Percentiles rank a stretch among this genome's conserved stretches.
phyloP scores from a whole-genome alignment of 2,888 invertebrate species.

The Digitonthophagus gazella region DNA sequence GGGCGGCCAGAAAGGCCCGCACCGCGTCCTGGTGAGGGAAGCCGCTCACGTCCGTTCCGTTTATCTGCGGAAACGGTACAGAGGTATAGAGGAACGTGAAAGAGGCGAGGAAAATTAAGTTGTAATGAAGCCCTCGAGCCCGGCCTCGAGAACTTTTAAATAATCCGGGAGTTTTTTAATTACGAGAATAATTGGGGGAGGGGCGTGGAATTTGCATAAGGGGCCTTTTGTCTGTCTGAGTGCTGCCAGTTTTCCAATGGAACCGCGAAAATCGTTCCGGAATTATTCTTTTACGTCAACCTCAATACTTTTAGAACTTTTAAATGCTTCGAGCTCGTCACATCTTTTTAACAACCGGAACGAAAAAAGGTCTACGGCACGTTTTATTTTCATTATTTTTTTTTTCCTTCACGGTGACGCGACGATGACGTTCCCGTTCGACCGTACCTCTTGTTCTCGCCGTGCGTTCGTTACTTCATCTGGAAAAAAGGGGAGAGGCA shows the following conservation, averaged over 20 bases:
- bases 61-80: conserved; percentile 50
- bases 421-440: not conserved
- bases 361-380: not conserved
- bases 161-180: conserved; percentile 11
- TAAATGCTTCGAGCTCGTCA: not conserved
- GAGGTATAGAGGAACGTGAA: not conserved
- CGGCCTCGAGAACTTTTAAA: conserved; percentile 1
- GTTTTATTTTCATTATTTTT: not conserved
- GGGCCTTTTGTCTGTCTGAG: not conserved
- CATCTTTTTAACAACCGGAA: not conserved
- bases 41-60: conserved; percentile 61
- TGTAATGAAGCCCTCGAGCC: not conserved
- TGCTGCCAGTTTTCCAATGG: not conserved
- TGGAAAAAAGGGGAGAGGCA: not conserved
- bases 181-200: conserved; percentile 13
- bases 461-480: not conserved
- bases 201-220: not conserved
- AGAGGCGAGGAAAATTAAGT: not conserved
- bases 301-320: not conserved
- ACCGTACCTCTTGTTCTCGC: not conserved
- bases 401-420: not conserved
- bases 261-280: not conserved
- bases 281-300: not conserved
- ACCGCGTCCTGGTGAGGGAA: conserved; percentile 62
- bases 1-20: conserved; percentile 59